A percentile compares a stretch with the other conserved stretches of the same genome.
These are phyloP conservation scores for Dallia pectoralis DNA, from an alignment of 2,797 vertebrate species.

Conservation along the genomic window DNA sequence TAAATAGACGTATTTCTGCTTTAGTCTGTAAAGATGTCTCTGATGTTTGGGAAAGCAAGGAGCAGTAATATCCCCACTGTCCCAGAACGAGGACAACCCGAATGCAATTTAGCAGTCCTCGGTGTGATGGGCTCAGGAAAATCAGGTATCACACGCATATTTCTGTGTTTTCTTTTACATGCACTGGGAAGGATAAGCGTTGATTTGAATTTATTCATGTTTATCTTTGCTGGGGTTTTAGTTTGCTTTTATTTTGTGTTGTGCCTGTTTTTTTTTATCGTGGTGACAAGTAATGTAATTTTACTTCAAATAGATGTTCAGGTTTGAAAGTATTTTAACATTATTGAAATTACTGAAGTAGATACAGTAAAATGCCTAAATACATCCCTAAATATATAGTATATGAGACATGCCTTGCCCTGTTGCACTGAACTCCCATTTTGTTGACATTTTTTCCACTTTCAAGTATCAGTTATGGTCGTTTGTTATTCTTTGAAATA, in stretches of 20 bases:
- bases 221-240: neutral
- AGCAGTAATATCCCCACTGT: constrained; percentile 50
- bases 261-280: neutral
- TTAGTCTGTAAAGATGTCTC: constrained; percentile 36
- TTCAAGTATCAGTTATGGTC: neutral
- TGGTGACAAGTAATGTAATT: no score
- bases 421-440: neutral
- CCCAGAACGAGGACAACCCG: constrained; percentile 67
- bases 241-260: neutral
- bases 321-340: no score
- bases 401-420: neutral
- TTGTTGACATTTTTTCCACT: neutral
- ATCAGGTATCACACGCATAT: constrained; percentile 75
- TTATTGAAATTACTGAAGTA: neutral
- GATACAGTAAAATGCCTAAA: neutral
- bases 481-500: constrained; percentile 5
- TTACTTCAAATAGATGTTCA: no score
- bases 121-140: constrained; percentile 86
- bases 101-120: constrained; percentile 86
- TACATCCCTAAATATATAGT: neutral
- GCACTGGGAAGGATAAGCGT: neutral
- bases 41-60: constrained; percentile 81
- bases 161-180: neutral
- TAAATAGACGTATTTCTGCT: neutral
- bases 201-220: neutral